Evolutionary conservation across 2,113 vertebrate species (phyloP).

Genomic region (Rhinoptilus africanus): DNA sequence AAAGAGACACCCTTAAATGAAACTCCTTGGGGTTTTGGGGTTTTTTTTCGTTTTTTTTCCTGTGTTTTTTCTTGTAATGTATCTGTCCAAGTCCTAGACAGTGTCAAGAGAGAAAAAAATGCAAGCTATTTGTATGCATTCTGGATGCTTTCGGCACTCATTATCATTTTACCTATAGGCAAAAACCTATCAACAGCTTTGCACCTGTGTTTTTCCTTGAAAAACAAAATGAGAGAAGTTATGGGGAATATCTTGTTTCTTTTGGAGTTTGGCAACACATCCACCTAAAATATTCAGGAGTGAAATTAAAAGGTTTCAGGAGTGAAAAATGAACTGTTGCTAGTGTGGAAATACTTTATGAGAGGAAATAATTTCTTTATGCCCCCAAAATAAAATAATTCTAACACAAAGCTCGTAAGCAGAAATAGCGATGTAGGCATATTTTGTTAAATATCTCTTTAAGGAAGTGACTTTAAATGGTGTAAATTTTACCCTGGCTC

Average conservation of each 20-base stretch:
- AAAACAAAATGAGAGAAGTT: neutral
- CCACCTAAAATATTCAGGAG: neutral
- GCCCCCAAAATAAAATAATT: neutral
- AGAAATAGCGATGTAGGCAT: neutral
- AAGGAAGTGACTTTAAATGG: neutral
- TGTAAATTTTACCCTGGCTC: neutral
- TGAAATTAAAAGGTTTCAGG: neutral
- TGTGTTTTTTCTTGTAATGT: neutral
- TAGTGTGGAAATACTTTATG: neutral
- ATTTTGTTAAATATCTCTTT: neutral
- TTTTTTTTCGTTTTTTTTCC: neutral
- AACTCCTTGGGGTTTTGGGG: neutral
- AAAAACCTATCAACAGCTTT: neutral
- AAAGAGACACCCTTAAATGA: neutral
- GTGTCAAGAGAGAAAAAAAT: neutral
- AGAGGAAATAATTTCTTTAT: neutral
- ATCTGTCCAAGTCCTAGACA: neutral
- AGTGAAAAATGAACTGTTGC: neutral
- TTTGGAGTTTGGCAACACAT: neutral
- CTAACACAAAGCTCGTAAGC: neutral
- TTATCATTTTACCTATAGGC: neutral
- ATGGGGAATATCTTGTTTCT: neutral
- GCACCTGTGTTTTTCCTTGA: neutral
- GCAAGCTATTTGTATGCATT: neutral
- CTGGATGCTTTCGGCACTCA: neutral